Evolutionary conservation across 1,140 invertebrate species (phyloP).

Genomic region (Drosophila saltans): DNA sequence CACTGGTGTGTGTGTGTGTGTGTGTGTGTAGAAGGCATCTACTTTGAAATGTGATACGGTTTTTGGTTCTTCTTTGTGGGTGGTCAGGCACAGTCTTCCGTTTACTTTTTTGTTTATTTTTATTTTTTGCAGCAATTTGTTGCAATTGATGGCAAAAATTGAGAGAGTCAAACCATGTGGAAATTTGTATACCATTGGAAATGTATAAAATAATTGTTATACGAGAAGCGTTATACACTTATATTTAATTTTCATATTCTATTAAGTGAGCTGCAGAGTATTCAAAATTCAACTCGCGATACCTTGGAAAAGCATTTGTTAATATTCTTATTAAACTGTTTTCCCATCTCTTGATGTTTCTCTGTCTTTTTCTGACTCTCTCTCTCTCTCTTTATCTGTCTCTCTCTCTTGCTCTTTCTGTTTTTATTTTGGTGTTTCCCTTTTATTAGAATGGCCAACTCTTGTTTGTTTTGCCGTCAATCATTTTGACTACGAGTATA

Average conservation of each 20-base stretch:
- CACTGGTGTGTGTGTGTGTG: neutral
- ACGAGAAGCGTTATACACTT: neutral
- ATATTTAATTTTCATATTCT: neutral
- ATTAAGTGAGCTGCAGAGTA: neutral
- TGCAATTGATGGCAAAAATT: conserved; percentile 1
- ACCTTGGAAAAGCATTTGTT: neutral
- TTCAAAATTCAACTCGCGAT: conserved; percentile 19
- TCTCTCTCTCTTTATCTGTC: neutral
- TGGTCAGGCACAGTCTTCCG: neutral
- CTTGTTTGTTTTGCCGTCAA: conserved; percentile 51
- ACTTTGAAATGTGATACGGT: conserved; percentile 49
- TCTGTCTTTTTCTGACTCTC: conserved; percentile 14
- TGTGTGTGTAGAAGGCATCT: conserved; percentile 19
- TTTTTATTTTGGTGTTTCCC: conserved; percentile 25
- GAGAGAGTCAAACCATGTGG: neutral
- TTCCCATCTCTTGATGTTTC: neutral
- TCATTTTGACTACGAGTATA: conserved; percentile 46
- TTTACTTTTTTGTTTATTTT: too few species aligned
- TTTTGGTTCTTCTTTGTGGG: conserved; percentile 12
- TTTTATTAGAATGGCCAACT: conserved; percentile 24
- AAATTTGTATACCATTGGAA: neutral
- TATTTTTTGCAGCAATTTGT: conserved; percentile 7
- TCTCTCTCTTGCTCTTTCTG: neutral
- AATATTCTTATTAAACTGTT: conserved; percentile 1
- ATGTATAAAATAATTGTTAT: neutral